Conservation (phyloP, 2,113 vertebrate genomes). For the Oreotrochilus melanogaster region DNA sequence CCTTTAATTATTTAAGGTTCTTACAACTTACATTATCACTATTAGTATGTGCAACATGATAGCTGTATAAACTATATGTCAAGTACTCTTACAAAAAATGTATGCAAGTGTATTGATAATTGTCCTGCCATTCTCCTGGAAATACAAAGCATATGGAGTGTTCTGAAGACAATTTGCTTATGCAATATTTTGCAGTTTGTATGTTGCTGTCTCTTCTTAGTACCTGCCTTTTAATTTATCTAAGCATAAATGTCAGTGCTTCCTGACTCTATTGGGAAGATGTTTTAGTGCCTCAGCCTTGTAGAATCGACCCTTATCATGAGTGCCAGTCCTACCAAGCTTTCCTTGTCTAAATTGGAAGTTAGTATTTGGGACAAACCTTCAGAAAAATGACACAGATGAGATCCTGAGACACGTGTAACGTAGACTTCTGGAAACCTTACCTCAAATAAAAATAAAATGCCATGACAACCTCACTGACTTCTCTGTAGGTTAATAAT, state of each 20-base stretch:
- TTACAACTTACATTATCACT: slow-evolving; percentile 38
- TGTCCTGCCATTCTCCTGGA: slow-evolving; percentile 53
- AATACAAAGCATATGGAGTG: slow-evolving; percentile 14
- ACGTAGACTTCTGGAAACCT: not conserved
- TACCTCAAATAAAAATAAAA: not conserved
- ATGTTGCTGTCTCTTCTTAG: slow-evolving; percentile 42
- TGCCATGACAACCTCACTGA: not conserved
- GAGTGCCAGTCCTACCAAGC: not conserved
- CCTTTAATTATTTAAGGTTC: slow-evolving; percentile 69
- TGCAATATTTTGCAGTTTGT: slow-evolving; percentile 28
- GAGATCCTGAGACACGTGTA: not conserved
- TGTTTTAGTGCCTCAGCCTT: not conserved
- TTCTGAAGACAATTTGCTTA: slow-evolving; percentile 54
- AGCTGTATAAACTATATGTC: slow-evolving; percentile 63
- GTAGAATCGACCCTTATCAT: not conserved
- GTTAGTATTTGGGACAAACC: not conserved
- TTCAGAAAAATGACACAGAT: not conserved
- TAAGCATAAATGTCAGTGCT: slow-evolving; percentile 48
- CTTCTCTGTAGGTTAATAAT: not conserved
- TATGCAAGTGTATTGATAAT: slow-evolving; percentile 63
- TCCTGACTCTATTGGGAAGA: not conserved
- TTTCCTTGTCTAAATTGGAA: not conserved
- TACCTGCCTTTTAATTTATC: slow-evolving; percentile 65
- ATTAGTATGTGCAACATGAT: slow-evolving; percentile 66
- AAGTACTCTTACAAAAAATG: slow-evolving; percentile 44